phyloP scores from a whole-genome alignment of 2,888 invertebrate genomes.

The Sphaerophoria rueppellii region DNA sequence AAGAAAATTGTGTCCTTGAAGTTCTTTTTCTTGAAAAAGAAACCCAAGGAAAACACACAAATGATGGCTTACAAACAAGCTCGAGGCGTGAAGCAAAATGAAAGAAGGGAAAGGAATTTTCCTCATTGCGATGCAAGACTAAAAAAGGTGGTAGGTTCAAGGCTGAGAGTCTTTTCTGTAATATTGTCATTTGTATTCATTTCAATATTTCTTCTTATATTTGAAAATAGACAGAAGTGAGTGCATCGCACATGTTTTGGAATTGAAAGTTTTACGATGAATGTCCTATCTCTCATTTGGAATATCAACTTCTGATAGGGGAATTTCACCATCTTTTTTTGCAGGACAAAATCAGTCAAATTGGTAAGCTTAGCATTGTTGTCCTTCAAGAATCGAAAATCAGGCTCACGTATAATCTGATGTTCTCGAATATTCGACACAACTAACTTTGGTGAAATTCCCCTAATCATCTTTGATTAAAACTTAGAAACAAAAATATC shows the following conservation, averaged over 20 bases:
- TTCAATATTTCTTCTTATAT: conserved; percentile 26
- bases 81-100: conserved; percentile 2
- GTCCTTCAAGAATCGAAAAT: too few species aligned
- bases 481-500: conserved; percentile 1
- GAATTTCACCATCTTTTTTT: conserved; percentile 23
- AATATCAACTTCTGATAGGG: neutral
- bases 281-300: conserved; percentile 19
- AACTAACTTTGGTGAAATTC: conserved; percentile 14
- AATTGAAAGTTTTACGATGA: conserved; percentile 34
- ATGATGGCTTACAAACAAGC: neutral
- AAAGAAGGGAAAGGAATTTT: conserved; percentile 48
- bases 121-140: conserved; percentile 46
- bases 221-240: conserved; percentile 38
- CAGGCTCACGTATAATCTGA: too few species aligned
- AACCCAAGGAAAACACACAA: neutral
- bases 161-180: conserved; percentile 4
- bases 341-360: too few species aligned
- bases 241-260: conserved; percentile 15
- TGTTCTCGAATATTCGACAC: too few species aligned
- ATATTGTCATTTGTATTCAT: conserved; percentile 46
- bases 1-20: conserved; percentile 47
- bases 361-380: too few species aligned
- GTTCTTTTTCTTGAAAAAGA: neutral
- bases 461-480: conserved; percentile 2
- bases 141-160: neutral